These are phyloP conservation scores for Hypomecis atomaria DNA, from an alignment of 2,888 invertebrate genomes.

Conservation along the genomic window DNA sequence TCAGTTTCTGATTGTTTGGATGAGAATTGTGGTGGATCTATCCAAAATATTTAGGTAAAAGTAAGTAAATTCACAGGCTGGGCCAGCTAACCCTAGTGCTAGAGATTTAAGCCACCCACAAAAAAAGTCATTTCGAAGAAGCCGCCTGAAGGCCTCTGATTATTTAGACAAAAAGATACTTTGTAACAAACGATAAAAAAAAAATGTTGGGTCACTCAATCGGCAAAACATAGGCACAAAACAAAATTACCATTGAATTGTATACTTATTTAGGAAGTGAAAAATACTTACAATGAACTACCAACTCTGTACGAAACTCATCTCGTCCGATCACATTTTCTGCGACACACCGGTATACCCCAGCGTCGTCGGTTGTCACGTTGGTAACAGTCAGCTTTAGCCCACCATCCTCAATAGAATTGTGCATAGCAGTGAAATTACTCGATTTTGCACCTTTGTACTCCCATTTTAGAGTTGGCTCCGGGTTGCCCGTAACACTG, in stretches of 20 bases:
- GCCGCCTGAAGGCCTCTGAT: no score
- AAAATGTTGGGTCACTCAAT: no score
- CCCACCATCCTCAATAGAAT: constrained; percentile 39
- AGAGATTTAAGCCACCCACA: no score
- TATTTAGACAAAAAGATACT: no score
- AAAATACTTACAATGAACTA: constrained; percentile 70
- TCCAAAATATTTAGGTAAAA: background rate
- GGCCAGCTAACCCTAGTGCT: no score
- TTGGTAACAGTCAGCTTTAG: constrained; percentile 44
- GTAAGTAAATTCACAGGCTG: background rate
- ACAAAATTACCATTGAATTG: background rate
- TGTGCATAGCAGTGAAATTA: constrained; percentile 46
- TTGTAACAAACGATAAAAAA: no score
- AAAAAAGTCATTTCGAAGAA: no score
- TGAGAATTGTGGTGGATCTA: constrained; percentile 65
- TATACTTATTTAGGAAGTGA: background rate
- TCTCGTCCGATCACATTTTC: constrained; percentile 68
- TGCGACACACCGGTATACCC: constrained; percentile 68
- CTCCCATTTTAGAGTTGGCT: constrained; percentile 63
- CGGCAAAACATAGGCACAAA: no score
- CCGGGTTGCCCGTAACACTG: constrained; percentile 70
- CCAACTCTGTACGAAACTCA: constrained; percentile 53
- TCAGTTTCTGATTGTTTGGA: constrained; percentile 23
- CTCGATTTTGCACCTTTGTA: constrained; percentile 42
- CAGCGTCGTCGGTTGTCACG: constrained; percentile 58